Percentiles rank a stretch among this genome's conserved stretches.
These are phyloP conservation scores for Pachypsylla venusta DNA, from an alignment of 1,140 invertebrate genomes.

Conservation along the genomic window DNA sequence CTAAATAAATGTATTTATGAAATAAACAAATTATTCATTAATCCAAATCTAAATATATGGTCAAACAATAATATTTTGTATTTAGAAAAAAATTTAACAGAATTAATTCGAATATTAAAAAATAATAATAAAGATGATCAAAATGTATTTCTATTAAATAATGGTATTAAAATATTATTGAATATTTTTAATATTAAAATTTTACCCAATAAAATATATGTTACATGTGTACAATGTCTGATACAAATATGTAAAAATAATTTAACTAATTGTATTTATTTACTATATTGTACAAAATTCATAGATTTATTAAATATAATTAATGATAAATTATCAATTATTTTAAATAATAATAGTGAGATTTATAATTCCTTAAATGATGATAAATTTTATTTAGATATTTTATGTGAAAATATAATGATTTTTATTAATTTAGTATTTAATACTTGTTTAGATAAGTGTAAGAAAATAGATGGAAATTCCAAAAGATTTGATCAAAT, in stretches of 20 bases:
- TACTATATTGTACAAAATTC: not conserved
- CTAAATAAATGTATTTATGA: conserved; percentile 45
- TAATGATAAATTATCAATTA: not conserved
- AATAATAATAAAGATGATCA: conserved; percentile 28
- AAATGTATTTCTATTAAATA: conserved; percentile 16
- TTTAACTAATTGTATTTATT: not conserved
- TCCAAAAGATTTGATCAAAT: too few relatives aligned
- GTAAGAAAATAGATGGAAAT: too few relatives aligned
- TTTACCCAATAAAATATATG: conserved; percentile 1
- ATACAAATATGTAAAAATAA: not conserved
- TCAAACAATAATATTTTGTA: conserved; percentile 40
- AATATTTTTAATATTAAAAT: not conserved
- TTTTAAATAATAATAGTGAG: not conserved
- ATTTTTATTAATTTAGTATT: too few relatives aligned
- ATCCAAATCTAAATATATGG: conserved; percentile 41
- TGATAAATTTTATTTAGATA: not conserved
- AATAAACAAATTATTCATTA: conserved; percentile 40
- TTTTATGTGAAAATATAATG: too few relatives aligned
- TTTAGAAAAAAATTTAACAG: conserved; percentile 43
- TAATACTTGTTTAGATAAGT: too few relatives aligned
- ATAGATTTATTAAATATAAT: not conserved
- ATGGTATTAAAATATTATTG: conserved; percentile 29
- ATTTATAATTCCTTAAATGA: not conserved
- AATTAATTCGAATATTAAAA: conserved; percentile 42
- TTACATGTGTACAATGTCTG: not conserved